These are phyloP conservation scores for Eriocheir sinensis DNA, from an alignment of 1,140 invertebrate species.

Conservation along the genomic window DNA sequence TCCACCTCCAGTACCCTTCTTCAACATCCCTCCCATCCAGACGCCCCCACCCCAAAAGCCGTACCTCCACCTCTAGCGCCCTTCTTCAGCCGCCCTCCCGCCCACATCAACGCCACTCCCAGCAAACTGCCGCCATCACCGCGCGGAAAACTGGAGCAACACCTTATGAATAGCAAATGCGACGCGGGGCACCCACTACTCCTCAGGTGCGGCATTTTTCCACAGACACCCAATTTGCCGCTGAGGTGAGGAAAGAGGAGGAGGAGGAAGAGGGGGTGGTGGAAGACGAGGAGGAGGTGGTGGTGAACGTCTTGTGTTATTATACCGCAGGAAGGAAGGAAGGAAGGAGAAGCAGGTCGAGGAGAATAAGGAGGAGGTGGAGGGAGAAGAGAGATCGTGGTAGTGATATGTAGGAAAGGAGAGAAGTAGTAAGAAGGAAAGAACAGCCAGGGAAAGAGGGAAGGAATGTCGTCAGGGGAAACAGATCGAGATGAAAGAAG, in stretches of 20 bases:
- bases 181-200: slow-evolving; percentile 31
- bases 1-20: no score
- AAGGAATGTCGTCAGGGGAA: background rate
- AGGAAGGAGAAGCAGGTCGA: background rate
- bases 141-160: slow-evolving; percentile 44
- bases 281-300: no score
- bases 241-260: slow-evolving; percentile 11
- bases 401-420: background rate
- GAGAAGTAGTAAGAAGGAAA: background rate
- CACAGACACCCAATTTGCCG: slow-evolving; percentile 12
- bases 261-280: background rate
- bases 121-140: slow-evolving; percentile 46
- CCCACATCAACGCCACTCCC: no score
- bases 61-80: no score
- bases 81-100: no score
- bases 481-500: no score
- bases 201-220: slow-evolving; percentile 1
- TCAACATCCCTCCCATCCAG: no score
- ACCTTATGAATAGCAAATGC: slow-evolving; percentile 57
- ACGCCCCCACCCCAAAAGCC: no score
- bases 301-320: no score
- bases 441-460: background rate
- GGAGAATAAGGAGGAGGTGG: background rate
- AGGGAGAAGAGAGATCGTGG: background rate
- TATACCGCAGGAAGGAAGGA: background rate